phyloP scores from a whole-genome alignment of 2,113 vertebrate genomes.

The Stomatorhinus ivindoensis region DNA sequence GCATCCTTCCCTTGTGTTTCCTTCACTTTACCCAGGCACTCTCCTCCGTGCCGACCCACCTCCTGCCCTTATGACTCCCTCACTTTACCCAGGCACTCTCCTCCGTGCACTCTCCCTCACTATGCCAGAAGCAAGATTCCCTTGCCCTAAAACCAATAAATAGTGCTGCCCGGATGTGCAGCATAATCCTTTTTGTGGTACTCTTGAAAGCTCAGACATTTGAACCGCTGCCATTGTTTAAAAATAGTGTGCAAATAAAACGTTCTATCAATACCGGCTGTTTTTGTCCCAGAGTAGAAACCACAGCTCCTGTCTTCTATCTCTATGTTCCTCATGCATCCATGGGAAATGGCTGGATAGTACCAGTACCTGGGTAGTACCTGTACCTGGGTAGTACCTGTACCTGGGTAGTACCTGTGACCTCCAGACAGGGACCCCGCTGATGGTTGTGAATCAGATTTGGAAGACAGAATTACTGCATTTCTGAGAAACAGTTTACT shows the following conservation, averaged over 20 bases:
- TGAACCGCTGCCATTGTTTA: background rate
- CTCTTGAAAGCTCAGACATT: background rate
- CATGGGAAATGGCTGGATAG: background rate
- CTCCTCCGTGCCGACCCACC: background rate
- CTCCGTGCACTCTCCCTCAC: background rate
- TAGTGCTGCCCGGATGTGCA: constrained; percentile 8
- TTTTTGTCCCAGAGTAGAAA: background rate
- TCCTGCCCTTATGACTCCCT: background rate
- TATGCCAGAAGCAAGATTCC: constrained; percentile 14
- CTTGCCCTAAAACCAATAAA: constrained; percentile 4
- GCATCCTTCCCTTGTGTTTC: background rate
- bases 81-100: background rate
- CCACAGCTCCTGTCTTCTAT: constrained; percentile 2
- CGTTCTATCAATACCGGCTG: background rate
- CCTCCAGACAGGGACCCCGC: background rate
- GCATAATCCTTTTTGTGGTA: constrained; percentile 1
- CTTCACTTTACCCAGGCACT: background rate
- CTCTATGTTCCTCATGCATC: background rate
- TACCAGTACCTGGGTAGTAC: too few relatives aligned
- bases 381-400: too few relatives aligned
- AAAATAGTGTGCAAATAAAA: constrained; percentile 12
- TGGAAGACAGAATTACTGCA: background rate
- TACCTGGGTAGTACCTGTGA: too few relatives aligned
- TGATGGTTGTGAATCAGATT: background rate
- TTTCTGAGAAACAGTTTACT: background rate